Evolutionary conservation across 1,140 invertebrate genomes (phyloP), one percentile per base, ranked within the genome.

Genomic region (silkworm (Bombyx mori)): DNA sequence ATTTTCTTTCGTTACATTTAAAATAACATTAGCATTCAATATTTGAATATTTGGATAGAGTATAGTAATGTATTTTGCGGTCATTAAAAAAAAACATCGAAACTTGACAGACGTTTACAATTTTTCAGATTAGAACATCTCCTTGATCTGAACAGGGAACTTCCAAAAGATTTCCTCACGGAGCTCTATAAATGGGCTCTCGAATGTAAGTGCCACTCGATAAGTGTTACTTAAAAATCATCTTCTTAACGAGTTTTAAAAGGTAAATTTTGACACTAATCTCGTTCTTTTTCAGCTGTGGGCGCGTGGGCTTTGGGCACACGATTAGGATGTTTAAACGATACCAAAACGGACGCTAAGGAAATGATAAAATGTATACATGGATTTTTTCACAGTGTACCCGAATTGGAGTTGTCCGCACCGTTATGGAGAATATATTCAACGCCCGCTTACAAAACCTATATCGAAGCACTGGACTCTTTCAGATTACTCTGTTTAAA

Each of bases 131-230:
- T 95, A 71, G 90, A 92, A 60, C 82, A 86, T 62, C 91, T 94
- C 75, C 87, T 91, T 57, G 89, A 94, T 75, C 76, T 90, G 51
- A 89, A 92, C 52, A 79, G 89, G 44, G 92, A 95, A 72, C 83
- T 95, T 62, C 94, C 94, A 10, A 89, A 89, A 12, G 90, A 95
- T 77, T 96, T 95, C 88, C 88, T 95, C 49, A 93, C 92, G 59
- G 94, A 95, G 88, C 90, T 96, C 46, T 95, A 96, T 75, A 95
- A 95, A 89, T 95, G 95, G 94, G 93, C 95, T 2, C 87, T 97
- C 43, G 95, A 97, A 91, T 96, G 8, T 35, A 35, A 51, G 49
- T 51, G 7, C 7, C 22, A 35, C 26, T 2, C 26, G 26, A 35
- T 35, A 35, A 4, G 2, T 35, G 26, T 35, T 35, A 35, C 26